phyloP scores from a whole-genome alignment of 2,113 vertebrate genomes.

The Gallinago jamesoni region DNA sequence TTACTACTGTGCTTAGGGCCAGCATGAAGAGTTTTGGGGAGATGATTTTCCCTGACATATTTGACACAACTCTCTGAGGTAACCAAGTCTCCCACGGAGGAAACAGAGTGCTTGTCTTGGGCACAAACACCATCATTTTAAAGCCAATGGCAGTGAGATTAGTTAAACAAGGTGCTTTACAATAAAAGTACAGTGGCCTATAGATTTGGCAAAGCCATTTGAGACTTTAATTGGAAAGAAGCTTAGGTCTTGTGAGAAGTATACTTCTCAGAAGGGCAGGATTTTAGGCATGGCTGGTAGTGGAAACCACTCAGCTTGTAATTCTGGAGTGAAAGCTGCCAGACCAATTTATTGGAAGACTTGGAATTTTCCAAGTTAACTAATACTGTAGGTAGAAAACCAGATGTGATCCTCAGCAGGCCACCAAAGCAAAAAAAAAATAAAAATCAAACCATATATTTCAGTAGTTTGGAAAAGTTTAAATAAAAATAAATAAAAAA shows the following conservation, averaged over 20 bases:
- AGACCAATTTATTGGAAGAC: conserved; percentile 19
- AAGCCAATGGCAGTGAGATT: neutral
- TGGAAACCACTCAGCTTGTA: neutral
- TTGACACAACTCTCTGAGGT: neutral
- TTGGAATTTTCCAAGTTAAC: conserved; percentile 53
- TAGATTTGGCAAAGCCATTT: neutral
- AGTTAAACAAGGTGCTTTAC: neutral
- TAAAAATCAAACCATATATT: neutral
- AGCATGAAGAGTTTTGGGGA: neutral
- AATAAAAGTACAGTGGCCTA: neutral
- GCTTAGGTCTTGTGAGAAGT: neutral
- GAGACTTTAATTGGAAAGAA: neutral
- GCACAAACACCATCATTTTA: neutral
- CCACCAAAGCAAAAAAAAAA: neutral
- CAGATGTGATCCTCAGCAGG: conserved; percentile 4
- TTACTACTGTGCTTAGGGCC: neutral
- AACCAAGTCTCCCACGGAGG: neutral
- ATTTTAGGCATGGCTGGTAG: neutral
- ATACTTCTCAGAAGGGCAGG: neutral
- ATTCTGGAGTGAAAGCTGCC: neutral
- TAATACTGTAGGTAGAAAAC: neutral
- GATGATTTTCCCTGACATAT: neutral
- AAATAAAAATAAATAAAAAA: conserved; percentile 36
- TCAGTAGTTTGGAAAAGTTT: conserved; percentile 40
- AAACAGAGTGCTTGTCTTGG: neutral